phyloP scores from a whole-genome alignment of 2,888 invertebrate species.

The Strigamia crassipes region DNA sequence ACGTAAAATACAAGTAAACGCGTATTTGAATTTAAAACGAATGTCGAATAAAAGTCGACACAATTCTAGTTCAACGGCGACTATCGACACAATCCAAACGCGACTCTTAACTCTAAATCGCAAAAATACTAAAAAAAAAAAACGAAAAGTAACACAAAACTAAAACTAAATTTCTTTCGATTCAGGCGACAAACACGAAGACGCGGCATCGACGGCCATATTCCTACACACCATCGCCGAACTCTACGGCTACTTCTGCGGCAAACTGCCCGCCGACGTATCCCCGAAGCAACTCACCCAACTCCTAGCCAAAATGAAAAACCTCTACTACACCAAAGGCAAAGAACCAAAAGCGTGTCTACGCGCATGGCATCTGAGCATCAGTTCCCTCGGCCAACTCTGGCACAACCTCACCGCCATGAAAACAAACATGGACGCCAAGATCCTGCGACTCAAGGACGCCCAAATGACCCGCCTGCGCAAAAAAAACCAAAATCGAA shows the following conservation, averaged over 20 bases:
- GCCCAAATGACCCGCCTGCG: not conserved
- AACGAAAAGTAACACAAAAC: not conserved
- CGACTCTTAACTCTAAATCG: no score
- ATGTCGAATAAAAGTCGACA: no score
- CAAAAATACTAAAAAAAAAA: no score
- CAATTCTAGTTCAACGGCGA: no score
- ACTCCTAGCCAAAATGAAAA: not conserved
- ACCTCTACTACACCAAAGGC: not conserved
- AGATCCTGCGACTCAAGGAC: not conserved
- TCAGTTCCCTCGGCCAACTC: not conserved
- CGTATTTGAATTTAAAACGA: no score
- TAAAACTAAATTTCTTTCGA: not conserved
- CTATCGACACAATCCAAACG: no score
- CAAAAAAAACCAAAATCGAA: not conserved
- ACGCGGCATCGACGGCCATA: not conserved
- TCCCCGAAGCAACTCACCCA: not conserved
- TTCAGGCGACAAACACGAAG: not conserved
- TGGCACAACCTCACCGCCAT: not conserved
- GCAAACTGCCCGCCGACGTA: not conserved
- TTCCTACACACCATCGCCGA: not conserved
- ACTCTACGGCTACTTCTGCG: not conserved
- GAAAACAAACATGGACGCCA: not conserved
- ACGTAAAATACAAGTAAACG: no score
- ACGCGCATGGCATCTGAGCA: not conserved
- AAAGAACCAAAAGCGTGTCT: not conserved